Conservation (phyloP, 2,888 invertebrate species). For the Lithophane ornitopus region DNA sequence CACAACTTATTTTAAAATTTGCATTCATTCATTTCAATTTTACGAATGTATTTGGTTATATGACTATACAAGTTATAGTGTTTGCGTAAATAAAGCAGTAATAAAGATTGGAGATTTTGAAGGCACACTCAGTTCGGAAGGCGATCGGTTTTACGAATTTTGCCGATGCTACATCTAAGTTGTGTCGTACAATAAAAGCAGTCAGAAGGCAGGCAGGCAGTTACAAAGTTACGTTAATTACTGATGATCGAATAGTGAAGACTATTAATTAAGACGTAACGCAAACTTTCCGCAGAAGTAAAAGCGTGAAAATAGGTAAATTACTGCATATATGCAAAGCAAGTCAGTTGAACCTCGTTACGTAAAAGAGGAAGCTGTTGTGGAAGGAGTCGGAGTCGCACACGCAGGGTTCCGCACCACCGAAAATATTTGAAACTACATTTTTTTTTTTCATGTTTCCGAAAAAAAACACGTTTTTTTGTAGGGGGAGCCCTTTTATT, state of each 20-base stretch:
- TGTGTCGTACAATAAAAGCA: too few species aligned
- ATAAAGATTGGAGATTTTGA: too few species aligned
- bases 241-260: constrained; percentile 1
- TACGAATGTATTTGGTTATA: too few species aligned
- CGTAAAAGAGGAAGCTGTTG: constrained; percentile 21
- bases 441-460: not conserved
- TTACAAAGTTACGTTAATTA: constrained; percentile 6
- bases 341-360: constrained; percentile 31
- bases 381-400: not conserved
- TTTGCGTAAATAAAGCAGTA: too few species aligned
- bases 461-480: not conserved
- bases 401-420: not conserved
- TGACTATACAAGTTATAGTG: too few species aligned
- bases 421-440: not conserved
- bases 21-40: too few species aligned
- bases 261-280: constrained; percentile 33
- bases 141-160: too few species aligned
- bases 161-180: too few species aligned
- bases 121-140: too few species aligned
- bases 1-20: too few species aligned
- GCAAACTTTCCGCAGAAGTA: constrained; percentile 6
- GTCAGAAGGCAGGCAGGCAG: not conserved
- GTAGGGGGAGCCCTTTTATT: rapidly evolving
- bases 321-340: constrained; percentile 39
- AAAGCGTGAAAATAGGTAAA: constrained; percentile 45